A percentile compares a stretch with the other conserved stretches of the same genome.
Conservation (phyloP, 2,113 vertebrate genomes). For the Rhinoderma darwinii region DNA sequence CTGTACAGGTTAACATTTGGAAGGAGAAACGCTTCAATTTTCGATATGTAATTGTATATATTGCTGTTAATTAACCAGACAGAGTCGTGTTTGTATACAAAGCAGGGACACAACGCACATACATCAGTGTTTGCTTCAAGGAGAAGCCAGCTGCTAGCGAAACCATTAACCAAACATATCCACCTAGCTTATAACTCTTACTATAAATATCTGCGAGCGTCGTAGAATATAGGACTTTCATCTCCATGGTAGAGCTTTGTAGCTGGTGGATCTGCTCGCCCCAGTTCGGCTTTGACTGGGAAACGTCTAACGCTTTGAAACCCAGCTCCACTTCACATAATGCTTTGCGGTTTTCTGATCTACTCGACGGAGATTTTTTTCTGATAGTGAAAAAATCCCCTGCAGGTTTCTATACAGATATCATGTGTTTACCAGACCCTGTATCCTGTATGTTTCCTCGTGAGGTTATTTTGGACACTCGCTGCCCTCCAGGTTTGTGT, state of each 20-base stretch:
- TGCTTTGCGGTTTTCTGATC: constrained; percentile 9
- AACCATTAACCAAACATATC: constrained; percentile 23
- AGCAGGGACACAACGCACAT: background rate
- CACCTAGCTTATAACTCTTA: no score
- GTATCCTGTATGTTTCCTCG: background rate
- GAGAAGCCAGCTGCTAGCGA: background rate
- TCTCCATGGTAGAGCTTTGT: constrained; percentile 20
- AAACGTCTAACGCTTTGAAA: background rate
- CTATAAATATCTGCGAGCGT: constrained; percentile 7
- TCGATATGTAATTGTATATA: background rate
- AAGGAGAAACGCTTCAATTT: background rate
- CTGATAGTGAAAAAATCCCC: constrained; percentile 5
- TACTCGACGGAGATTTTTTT: constrained; percentile 4
- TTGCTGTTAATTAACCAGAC: background rate
- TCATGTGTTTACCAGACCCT: background rate
- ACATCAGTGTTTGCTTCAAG: background rate
- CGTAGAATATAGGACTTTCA: background rate
- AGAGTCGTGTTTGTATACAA: background rate
- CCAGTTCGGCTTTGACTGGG: constrained; percentile 5
- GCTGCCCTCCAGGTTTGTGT: background rate
- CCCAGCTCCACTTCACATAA: background rate
- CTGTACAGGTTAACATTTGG: background rate
- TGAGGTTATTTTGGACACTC: background rate
- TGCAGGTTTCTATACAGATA: background rate
- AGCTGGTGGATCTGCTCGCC: background rate